These are phyloP conservation scores for Amblyopsis rosae DNA, from an alignment of 2,113 vertebrate species.

Conservation along the genomic window DNA sequence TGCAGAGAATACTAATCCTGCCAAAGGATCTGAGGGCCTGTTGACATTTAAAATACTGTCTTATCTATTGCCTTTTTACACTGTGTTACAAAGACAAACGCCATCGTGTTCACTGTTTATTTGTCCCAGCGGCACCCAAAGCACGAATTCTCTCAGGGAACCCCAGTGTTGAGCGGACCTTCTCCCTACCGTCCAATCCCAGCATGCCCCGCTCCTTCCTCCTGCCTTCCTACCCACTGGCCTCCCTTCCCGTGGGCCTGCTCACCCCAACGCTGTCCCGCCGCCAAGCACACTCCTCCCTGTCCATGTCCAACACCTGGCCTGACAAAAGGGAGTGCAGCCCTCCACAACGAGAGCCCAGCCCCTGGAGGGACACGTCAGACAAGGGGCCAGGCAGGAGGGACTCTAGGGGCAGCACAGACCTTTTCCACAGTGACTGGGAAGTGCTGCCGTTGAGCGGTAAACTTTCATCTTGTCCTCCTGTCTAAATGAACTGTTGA, in stretches of 20 bases:
- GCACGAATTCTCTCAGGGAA: constrained; percentile 72
- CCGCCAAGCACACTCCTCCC: constrained; percentile 70
- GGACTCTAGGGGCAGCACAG: constrained; percentile 11
- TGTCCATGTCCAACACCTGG: constrained; percentile 88
- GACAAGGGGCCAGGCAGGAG: constrained; percentile 54
- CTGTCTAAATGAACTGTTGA: too few relatives aligned
- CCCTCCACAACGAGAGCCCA: constrained; percentile 59
- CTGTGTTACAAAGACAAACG: background rate
- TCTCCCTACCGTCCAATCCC: constrained; percentile 69
- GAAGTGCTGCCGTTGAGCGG: background rate
- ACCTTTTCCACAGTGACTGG: background rate
- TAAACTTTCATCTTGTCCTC: background rate
- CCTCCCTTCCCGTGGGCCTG: constrained; percentile 72
- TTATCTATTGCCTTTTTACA: background rate
- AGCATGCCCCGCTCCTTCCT: constrained; percentile 75
- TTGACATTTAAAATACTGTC: background rate
- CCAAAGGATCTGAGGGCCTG: too few relatives aligned
- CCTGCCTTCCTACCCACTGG: constrained; percentile 84
- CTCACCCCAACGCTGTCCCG: constrained; percentile 74
- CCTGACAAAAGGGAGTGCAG: constrained; percentile 80
- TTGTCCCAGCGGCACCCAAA: constrained; percentile 69
- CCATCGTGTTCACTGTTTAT: constrained; percentile 15
- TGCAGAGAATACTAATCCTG: too few relatives aligned
- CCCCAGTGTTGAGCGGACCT: constrained; percentile 71
- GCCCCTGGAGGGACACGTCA: constrained; percentile 70